Base-by-base conservation (phyloP, 2,797 vertebrate species). In the Eulemur coronatus region DNA sequence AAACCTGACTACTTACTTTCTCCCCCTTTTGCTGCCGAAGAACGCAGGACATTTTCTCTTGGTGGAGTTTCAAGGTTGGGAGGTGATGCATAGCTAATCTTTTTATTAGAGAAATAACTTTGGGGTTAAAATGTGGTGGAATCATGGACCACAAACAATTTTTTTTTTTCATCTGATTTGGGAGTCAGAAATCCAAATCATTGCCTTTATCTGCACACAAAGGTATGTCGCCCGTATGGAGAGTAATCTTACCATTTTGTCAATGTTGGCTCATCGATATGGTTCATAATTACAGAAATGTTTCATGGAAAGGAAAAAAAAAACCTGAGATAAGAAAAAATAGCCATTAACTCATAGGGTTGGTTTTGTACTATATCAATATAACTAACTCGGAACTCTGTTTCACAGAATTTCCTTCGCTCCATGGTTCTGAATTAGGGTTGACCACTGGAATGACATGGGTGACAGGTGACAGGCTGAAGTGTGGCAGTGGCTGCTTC, bases 21-120 rank as follows among this genome's bases (percentile, higher is more conserved):
- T 35, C 14, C n/a, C 93, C 93, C 46, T 92, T 48, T 91, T 87
- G 59, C 41, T 91, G 22, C 46, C 97, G 94, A 67, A 84, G 91
- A 81, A 90, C 82, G 84, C 95, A 97, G 57, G 33, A 35, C 57
- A 70, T 93, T 70, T 98, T 41, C 67, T 98, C 69, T 95, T 97
- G 92, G 72, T 89, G 82, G 88, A 80, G 73, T 91, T 96, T 76
- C 87, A 94, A 97, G 9, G 22, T 84, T 97, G 65, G 96, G 93
- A 97, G 84, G 97, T 96, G 20, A 35, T 28, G 2, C 70, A 1
- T 7, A 63, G 55, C 72, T 96, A 67, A 84, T 89, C 14, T 89
- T 96, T 96, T 92, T 95, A 82, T 17, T 80, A 92, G 63, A 89
- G 63, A 85, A 65, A 91, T 63, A 26, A 35, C 10, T 87, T 75